phyloP scores from a whole-genome alignment of 2,797 vertebrate species.

The Acipenser oxyrinchus region DNA sequence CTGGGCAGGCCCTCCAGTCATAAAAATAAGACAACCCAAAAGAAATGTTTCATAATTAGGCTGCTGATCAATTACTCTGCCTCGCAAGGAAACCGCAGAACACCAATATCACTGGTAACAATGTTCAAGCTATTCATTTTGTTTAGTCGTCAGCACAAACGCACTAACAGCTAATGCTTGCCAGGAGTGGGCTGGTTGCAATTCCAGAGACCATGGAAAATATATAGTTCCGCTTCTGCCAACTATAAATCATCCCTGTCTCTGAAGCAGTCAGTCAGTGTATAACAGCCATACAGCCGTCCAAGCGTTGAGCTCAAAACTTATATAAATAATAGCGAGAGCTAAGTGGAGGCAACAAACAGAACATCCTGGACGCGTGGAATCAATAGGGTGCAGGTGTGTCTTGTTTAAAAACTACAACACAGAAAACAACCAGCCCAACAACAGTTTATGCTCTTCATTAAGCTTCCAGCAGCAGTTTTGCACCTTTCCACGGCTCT shows the following conservation, averaged over 20 bases:
- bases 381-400: not conserved
- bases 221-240: constrained; percentile 11
- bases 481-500: not conserved
- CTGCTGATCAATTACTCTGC: constrained; percentile 14
- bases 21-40: not conserved
- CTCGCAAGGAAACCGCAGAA: not conserved
- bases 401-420: not conserved
- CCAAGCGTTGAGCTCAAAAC: constrained; percentile 16
- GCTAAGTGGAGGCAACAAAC: not conserved
- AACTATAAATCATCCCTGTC: constrained; percentile 32
- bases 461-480: not conserved
- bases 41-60: constrained; percentile 16
- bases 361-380: not conserved
- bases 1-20: not conserved
- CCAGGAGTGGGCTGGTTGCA: constrained; percentile 14
- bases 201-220: constrained; percentile 26
- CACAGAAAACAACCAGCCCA: not conserved
- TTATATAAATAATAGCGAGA: not conserved
- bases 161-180: constrained; percentile 3
- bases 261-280: constrained; percentile 22
- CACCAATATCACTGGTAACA: too few relatives aligned
- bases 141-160: constrained; percentile 8
- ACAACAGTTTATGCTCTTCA: not conserved
- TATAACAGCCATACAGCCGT: constrained; percentile 4
- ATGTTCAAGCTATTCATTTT: constrained; percentile 4